Conservation (phyloP, 1,140 invertebrate genomes). For the Lucilia cuprina region DNA sequence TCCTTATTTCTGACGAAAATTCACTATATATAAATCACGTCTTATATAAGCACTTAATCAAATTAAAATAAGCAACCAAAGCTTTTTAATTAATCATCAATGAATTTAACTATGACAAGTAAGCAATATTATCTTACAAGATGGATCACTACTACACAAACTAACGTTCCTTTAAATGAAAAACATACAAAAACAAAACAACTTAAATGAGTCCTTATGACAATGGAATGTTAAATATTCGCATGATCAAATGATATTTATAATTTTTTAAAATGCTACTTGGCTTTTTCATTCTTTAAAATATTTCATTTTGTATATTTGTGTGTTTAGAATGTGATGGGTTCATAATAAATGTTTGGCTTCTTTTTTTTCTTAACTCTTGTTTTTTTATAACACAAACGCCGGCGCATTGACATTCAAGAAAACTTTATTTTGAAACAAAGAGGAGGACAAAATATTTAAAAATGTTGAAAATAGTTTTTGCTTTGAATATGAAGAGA, state of each 20-base stretch:
- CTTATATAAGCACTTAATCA: too few relatives aligned
- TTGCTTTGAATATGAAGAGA: neutral
- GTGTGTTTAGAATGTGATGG: neutral
- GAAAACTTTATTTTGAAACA: neutral
- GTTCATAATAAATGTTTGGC: neutral
- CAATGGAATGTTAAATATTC: conserved; percentile 11
- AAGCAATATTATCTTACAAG: too few relatives aligned
- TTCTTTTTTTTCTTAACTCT: neutral
- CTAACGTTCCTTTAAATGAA: too few relatives aligned
- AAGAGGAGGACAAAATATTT: neutral
- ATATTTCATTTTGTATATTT: neutral
- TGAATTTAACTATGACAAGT: too few relatives aligned
- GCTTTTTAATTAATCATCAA: too few relatives aligned
- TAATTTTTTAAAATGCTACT: neutral
- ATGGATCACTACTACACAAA: too few relatives aligned
- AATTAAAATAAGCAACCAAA: too few relatives aligned
- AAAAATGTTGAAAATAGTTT: neutral
- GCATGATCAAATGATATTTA: conserved; percentile 7
- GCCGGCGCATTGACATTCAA: neutral
- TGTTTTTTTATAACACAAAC: neutral
- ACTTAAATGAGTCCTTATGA: conserved; percentile 10
- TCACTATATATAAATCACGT: too few relatives aligned
- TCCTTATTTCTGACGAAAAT: too few relatives aligned
- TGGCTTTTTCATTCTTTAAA: neutral
- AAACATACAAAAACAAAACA: neutral